phyloP scores from a whole-genome alignment of 1,140 invertebrate species.

The Drosophila sproati region DNA sequence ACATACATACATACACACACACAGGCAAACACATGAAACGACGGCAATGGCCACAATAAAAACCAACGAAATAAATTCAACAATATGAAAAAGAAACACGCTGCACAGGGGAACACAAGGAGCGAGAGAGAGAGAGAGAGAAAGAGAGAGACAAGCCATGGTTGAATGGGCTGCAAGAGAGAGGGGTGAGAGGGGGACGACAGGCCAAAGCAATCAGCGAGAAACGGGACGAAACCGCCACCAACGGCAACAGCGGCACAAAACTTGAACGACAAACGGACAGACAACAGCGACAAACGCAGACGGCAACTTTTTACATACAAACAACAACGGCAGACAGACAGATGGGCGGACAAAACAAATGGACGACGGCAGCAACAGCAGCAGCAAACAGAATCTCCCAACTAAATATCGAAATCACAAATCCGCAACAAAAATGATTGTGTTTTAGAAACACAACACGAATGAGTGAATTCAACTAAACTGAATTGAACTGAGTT shows the following conservation, averaged over 20 bases:
- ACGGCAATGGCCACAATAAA: slow-evolving; percentile 70
- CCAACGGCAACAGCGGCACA: slow-evolving; percentile 39
- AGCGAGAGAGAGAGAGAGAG: not conserved
- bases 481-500: slow-evolving; percentile 2
- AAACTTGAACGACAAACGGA: slow-evolving; percentile 58
- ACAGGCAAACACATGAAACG: slow-evolving; percentile 13
- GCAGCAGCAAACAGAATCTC: slow-evolving; percentile 45
- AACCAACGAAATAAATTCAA: slow-evolving; percentile 82
- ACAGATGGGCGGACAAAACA: slow-evolving; percentile 26
- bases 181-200: not conserved
- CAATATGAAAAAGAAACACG: slow-evolving; percentile 79
- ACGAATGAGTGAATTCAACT: slow-evolving; percentile 43
- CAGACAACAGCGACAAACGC: slow-evolving; percentile 41
- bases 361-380: slow-evolving; percentile 8
- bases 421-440: slow-evolving; percentile 68
- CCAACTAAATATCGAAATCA: slow-evolving; percentile 82
- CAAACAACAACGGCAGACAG: slow-evolving; percentile 53
- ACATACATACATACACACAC: slow-evolving; percentile 6
- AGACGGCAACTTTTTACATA: slow-evolving; percentile 54
- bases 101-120: slow-evolving; percentile 50
- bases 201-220: slow-evolving; percentile 66
- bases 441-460: slow-evolving; percentile 61
- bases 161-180: not conserved
- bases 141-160: not conserved
- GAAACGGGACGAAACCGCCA: slow-evolving; percentile 52